These are phyloP conservation scores for Poecilus cupreus DNA, from an alignment of 2,888 invertebrate species.

Conservation along the genomic window DNA sequence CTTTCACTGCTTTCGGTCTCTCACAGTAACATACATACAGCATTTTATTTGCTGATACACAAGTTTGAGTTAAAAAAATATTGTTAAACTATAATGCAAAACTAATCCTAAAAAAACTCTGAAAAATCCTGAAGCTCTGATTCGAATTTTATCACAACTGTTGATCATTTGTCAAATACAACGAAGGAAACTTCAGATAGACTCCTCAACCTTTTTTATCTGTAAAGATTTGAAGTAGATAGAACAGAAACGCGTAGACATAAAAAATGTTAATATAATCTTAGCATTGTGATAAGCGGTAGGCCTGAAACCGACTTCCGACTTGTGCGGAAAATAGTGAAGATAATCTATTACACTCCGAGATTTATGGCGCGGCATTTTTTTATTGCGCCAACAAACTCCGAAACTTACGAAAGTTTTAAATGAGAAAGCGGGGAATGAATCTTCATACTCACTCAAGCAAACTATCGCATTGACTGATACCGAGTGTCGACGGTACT, in stretches of 20 bases:
- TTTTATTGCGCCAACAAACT: slow-evolving; percentile 30
- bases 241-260: background rate
- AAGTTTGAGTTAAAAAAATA: background rate
- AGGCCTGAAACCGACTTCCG: slow-evolving; percentile 3
- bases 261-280: slow-evolving; percentile 31
- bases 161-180: slow-evolving; percentile 29
- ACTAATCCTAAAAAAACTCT: background rate
- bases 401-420: background rate
- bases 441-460: slow-evolving; percentile 22
- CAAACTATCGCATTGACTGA: slow-evolving; percentile 32
- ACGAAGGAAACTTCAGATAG: background rate
- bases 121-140: background rate
- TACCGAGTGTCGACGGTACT: background rate
- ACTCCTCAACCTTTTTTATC: background rate
- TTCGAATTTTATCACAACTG: background rate
- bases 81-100: too few relatives aligned
- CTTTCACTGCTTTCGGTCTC: too few relatives aligned
- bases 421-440: slow-evolving; percentile 29
- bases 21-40: too few relatives aligned
- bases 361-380: slow-evolving; percentile 2
- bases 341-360: background rate
- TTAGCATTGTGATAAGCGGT: background rate
- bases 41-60: background rate
- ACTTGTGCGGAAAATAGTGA: slow-evolving; percentile 4
- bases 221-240: slow-evolving; percentile 7